These are phyloP conservation scores for Tringa solitaria DNA, from an alignment of 2,113 vertebrate species.

Conservation along the genomic window DNA sequence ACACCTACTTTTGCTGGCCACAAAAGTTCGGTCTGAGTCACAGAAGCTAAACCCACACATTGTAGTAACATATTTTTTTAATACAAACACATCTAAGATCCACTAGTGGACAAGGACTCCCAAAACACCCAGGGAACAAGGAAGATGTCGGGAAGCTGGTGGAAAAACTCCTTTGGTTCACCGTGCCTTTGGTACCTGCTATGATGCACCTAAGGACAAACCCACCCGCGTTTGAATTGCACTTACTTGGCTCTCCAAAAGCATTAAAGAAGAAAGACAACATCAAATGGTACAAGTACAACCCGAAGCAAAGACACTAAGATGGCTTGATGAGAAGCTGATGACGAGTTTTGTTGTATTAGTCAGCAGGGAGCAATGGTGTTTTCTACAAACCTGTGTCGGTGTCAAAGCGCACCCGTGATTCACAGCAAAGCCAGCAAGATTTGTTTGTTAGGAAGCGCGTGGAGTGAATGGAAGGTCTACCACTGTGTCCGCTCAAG, in stretches of 20 bases:
- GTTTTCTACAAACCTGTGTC: slow-evolving; percentile 43
- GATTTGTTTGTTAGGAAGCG: not conserved
- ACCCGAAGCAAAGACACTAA: not conserved
- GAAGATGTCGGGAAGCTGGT: not conserved
- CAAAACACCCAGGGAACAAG: not conserved
- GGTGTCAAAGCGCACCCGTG: not conserved
- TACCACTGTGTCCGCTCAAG: slow-evolving; percentile 4
- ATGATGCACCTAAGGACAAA: not conserved
- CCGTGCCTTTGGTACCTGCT: not conserved
- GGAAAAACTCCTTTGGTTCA: not conserved
- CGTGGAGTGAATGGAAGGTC: not conserved
- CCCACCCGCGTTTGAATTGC: not conserved
- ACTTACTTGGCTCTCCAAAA: slow-evolving; percentile 57
- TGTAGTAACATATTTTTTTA: not conserved
- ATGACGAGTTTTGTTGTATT: not conserved
- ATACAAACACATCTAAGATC: not conserved
- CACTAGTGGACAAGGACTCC: not conserved
- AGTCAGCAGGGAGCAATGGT: not conserved
- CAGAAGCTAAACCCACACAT: not conserved
- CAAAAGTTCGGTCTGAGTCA: not conserved
- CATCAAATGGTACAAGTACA: not conserved
- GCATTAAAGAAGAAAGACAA: slow-evolving; percentile 50
- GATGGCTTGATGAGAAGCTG: not conserved
- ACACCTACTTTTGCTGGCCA: not conserved
- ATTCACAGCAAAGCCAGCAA: slow-evolving; percentile 27